phyloP scores from a whole-genome alignment of 1,140 invertebrate genomes.

The Zophobas morio region DNA sequence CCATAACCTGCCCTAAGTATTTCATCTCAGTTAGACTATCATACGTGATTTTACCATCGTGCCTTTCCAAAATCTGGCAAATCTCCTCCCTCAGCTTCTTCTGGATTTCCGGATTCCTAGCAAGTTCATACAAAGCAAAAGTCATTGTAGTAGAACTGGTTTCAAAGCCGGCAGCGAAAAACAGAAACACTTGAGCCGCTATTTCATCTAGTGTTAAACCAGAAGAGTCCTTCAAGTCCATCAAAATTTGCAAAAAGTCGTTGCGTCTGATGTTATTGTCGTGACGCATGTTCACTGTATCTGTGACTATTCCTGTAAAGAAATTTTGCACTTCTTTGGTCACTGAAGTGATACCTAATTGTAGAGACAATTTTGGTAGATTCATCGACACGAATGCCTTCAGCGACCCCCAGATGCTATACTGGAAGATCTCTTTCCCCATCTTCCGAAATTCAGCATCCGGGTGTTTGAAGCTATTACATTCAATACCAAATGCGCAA shows the following conservation, averaged over 20 bases:
- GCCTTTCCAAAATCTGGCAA: slow-evolving; percentile 64
- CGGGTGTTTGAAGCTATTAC: slow-evolving; percentile 38
- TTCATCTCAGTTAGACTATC: slow-evolving; percentile 72
- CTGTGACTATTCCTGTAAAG: slow-evolving; percentile 67
- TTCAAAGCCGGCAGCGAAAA: slow-evolving; percentile 75
- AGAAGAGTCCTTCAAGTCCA: slow-evolving; percentile 62
- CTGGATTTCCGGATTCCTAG: slow-evolving; percentile 68
- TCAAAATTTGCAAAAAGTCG: slow-evolving; percentile 72
- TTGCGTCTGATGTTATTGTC: slow-evolving; percentile 66
- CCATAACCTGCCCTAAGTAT: slow-evolving; percentile 71
- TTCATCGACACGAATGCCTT: slow-evolving; percentile 37
- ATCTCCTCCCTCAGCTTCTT: slow-evolving; percentile 67
- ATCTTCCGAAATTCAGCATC: slow-evolving; percentile 30
- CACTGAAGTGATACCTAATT: neutral
- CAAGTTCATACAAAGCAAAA: slow-evolving; percentile 69
- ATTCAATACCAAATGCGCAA: slow-evolving; percentile 71
- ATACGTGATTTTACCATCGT: slow-evolving; percentile 70
- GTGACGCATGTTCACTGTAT: slow-evolving; percentile 69
- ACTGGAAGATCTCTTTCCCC: slow-evolving; percentile 22
- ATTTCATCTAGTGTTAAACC: slow-evolving; percentile 54
- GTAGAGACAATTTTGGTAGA: slow-evolving; percentile 18
- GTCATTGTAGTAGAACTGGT: slow-evolving; percentile 67
- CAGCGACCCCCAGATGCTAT: slow-evolving; percentile 2
- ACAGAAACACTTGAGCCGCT: slow-evolving; percentile 73
- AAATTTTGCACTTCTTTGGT: slow-evolving; percentile 65